phyloP scores from a whole-genome alignment of 2,888 invertebrate species.

The Furcula furcula region DNA sequence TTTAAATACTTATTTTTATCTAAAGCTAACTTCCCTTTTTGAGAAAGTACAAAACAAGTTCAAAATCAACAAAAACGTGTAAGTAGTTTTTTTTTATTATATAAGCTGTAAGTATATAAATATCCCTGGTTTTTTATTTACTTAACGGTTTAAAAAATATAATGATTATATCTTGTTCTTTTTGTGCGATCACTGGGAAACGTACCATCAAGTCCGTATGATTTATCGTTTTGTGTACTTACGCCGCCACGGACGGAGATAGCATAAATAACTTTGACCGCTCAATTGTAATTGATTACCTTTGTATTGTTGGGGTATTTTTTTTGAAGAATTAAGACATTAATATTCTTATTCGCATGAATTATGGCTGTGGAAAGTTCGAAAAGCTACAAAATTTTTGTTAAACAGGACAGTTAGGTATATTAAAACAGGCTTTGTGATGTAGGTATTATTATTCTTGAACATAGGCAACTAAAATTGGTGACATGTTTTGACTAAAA shows the following conservation, averaged over 20 bases:
- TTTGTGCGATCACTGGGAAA: slow-evolving; percentile 45
- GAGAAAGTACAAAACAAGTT: slow-evolving; percentile 42
- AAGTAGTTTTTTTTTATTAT: too few species aligned
- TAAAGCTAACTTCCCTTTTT: slow-evolving; percentile 49
- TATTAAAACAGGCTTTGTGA: too few species aligned
- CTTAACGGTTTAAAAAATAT: too few species aligned
- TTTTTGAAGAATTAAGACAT: slow-evolving; percentile 21
- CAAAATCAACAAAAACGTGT: too few species aligned
- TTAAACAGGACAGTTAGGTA: too few species aligned
- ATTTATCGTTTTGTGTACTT: slow-evolving; percentile 49
- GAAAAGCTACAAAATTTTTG: too few species aligned
- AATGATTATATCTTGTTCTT: too few species aligned
- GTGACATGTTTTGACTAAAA: too few species aligned
- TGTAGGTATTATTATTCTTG: too few species aligned
- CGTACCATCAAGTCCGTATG: slow-evolving; percentile 37
- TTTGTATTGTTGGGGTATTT: slow-evolving; percentile 23
- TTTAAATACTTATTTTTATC: slow-evolving; percentile 61
- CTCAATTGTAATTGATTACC: slow-evolving; percentile 60
- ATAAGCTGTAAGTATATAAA: too few species aligned
- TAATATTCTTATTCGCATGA: slow-evolving; percentile 10
- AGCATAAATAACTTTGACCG: slow-evolving; percentile 58
- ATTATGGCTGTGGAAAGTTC: slow-evolving; percentile 3
- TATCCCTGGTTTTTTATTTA: too few species aligned
- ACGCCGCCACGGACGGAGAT: slow-evolving; percentile 33
- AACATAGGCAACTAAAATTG: too few species aligned